These are phyloP conservation scores for Propithecus perrieri DNA, from an alignment of 2,797 vertebrate genomes.

Conservation along the genomic window DNA sequence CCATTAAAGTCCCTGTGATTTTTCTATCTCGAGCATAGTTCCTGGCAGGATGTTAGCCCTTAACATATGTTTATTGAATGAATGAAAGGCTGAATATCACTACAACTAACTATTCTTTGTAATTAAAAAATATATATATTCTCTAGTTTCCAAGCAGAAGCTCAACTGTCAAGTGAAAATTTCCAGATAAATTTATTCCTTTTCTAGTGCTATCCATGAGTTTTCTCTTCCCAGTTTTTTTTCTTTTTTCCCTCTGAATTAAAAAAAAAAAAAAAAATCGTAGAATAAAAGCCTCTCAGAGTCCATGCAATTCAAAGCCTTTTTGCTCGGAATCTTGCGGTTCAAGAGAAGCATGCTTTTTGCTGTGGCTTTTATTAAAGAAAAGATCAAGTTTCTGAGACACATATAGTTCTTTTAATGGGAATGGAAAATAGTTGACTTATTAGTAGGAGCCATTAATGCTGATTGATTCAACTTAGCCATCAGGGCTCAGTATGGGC, in stretches of 20 bases:
- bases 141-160: neutral
- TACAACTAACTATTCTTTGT: neutral
- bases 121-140: neutral
- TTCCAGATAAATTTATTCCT: neutral
- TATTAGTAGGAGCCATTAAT: neutral
- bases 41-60: neutral
- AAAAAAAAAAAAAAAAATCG: constrained; percentile 1
- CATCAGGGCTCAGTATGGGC: neutral
- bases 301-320: constrained; percentile 8
- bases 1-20: neutral
- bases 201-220: neutral
- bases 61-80: neutral
- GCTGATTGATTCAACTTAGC: neutral
- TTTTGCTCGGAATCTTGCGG: constrained; percentile 10
- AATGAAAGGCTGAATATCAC: neutral
- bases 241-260: neutral
- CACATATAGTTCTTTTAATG: neutral
- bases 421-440: constrained; percentile 25
- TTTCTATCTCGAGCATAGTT: neutral
- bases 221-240: neutral
- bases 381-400: neutral
- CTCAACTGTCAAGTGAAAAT: constrained; percentile 9
- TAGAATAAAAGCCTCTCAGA: neutral
- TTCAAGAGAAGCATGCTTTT: constrained; percentile 47
- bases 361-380: constrained; percentile 27